Conservation (phyloP, 2,113 vertebrate species). For the Otocyon megalotis region DNA sequence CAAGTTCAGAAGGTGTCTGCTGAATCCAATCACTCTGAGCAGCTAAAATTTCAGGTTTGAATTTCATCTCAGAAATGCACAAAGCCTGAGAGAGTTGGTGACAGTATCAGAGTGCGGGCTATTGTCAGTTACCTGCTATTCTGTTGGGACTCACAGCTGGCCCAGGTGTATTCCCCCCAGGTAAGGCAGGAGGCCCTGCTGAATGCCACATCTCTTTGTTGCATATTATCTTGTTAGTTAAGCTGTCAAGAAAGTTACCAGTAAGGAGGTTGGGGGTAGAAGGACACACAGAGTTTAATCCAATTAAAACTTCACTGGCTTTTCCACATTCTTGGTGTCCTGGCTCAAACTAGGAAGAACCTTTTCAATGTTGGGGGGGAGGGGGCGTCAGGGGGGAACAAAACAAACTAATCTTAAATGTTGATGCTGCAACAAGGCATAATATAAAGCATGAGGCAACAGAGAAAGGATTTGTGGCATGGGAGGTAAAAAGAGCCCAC, state of each 20-base stretch:
- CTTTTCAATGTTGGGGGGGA: conserved; percentile 33
- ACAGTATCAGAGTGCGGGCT: conserved; percentile 74
- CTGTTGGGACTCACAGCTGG: conserved; percentile 74
- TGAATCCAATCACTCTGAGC: conserved; percentile 78
- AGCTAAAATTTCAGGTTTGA: conserved; percentile 77
- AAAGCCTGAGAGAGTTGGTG: conserved; percentile 73
- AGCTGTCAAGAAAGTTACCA: conserved; percentile 86
- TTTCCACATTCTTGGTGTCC: conserved; percentile 85
- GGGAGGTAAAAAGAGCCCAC: conserved; percentile 37
- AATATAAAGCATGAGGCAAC: conserved; percentile 21
- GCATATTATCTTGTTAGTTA: conserved; percentile 82
- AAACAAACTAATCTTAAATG: conserved; percentile 60
- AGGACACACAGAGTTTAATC: conserved; percentile 86
- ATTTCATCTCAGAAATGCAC: conserved; percentile 71
- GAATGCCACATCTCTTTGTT: conserved; percentile 85
- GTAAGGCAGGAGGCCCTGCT: conserved; percentile 84
- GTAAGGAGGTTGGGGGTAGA: conserved; percentile 29
- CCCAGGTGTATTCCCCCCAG: conserved; percentile 91
- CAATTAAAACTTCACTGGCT: conserved; percentile 89
- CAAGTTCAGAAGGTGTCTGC: conserved; percentile 63
- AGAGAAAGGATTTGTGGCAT: background rate
- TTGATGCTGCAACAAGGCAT: conserved; percentile 47
- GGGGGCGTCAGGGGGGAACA: background rate
- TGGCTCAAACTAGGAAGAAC: conserved; percentile 66
- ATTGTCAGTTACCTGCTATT: conserved; percentile 83